Conservation (phyloP, 2,888 invertebrate genomes). For the Cordilura impudica region DNA sequence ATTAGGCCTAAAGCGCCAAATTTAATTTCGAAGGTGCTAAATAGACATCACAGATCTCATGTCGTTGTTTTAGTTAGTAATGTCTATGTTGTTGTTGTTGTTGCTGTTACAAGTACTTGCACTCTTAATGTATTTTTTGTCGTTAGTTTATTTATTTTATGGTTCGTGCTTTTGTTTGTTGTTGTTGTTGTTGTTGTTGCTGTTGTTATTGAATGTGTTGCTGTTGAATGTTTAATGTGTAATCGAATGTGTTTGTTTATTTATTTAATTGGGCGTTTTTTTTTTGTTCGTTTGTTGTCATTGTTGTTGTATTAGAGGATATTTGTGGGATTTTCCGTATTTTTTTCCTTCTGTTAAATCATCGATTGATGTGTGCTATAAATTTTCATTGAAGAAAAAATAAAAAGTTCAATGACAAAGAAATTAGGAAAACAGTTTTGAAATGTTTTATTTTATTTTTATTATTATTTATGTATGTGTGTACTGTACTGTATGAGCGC, state of each 20-base stretch:
- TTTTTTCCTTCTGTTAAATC: conserved; percentile 52
- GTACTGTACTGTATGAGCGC: not conserved
- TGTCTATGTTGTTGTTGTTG: not conserved
- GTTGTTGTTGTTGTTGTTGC: conserved; percentile 3
- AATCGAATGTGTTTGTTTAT: conserved; percentile 60
- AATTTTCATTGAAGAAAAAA: conserved; percentile 55
- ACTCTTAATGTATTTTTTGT: conserved; percentile 50
- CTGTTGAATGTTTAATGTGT: conserved; percentile 58
- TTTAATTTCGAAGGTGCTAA: too few relatives aligned
- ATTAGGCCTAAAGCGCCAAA: too few relatives aligned
- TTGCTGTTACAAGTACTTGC: conserved; percentile 57
- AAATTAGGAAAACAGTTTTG: conserved; percentile 35
- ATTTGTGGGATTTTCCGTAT: conserved; percentile 55
- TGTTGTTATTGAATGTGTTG: conserved; percentile 37
- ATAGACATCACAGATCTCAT: too few relatives aligned
- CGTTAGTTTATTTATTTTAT: conserved; percentile 40
- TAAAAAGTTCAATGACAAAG: conserved; percentile 52
- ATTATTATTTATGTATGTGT: not conserved
- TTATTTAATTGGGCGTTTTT: conserved; percentile 59
- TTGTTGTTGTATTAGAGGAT: conserved; percentile 33
- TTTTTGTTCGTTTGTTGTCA: conserved; percentile 4
- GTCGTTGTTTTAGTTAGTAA: not conserved
- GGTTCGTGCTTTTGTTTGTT: conserved; percentile 7
- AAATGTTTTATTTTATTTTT: not conserved
- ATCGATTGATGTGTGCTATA: conserved; percentile 57